Evolutionary conservation across 2,888 invertebrate species (phyloP), one percentile per base, ranked within the genome.

Genomic region (Dioctria rufipes): DNA sequence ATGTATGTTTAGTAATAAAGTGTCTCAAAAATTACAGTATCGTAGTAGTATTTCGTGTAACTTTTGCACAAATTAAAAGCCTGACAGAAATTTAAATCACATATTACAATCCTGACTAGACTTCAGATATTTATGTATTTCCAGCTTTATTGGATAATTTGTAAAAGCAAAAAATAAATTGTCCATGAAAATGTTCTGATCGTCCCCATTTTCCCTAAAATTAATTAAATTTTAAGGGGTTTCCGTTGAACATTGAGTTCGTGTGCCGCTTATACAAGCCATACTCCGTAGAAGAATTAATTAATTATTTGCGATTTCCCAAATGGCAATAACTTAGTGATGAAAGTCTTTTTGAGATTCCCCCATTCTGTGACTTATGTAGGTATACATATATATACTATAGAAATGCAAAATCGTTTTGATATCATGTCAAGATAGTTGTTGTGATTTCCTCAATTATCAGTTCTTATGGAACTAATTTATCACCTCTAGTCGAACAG

Each of bases 21-120:
- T 25, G 25, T 25, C 25, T 25, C 25, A 25, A 25, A 25, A 25
- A 25, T 25, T 25, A 25, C 25, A 25, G 25, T 25, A 25, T 25
- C 25, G 25, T 25, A 0, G 25, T 0, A 25, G 25, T 25, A 25
- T 25, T 25, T 25, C 25, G 25, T 25, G 25, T 46, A 46, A 13
- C 49, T 9, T 51, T 37, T 5, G 39, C 13, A 39, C 6, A 69
- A 69, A 69, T 69, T 69, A 69, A 69, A 69, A 69, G 69, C 51
- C 51, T 69, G 69, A 69, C 69, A 69, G 69, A 69, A 69, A 49
- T 69, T 51, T 69, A 69, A 69, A 69, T 69, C 69, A 51, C 6
- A 25, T 51, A 51, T 69, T 46, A 25, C 9, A 11, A 11, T 4
- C 43, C 11, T 4, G 9, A 11, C 69, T 8, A 49, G 51, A 69